Evolutionary conservation across 1,140 invertebrate species (phyloP).

Genomic region (Meloidogyne hapla): DNA sequence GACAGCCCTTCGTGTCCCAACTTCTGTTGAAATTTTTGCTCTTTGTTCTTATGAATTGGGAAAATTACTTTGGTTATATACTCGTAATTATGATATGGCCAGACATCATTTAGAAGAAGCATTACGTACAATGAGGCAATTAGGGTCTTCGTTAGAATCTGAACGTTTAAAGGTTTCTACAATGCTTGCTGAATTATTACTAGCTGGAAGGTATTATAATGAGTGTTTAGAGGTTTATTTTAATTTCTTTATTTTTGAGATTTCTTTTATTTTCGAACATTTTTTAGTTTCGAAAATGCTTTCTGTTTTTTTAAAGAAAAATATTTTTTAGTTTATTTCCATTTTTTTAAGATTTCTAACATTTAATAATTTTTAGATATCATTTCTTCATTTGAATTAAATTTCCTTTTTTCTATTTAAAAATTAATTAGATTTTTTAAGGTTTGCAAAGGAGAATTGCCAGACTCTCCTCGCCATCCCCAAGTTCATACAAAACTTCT

Average conservation of each 20-base stretch:
- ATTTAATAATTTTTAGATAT: no score
- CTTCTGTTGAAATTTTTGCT: conserved; percentile 43
- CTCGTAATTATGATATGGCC: conserved; percentile 39
- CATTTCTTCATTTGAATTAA: no score
- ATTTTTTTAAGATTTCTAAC: no score
- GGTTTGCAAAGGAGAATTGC: conserved; percentile 35
- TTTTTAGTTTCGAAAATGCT: neutral
- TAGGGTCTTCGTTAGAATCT: conserved; percentile 33
- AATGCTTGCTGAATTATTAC: conserved; percentile 40
- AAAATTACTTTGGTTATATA: conserved; percentile 49
- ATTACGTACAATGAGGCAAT: conserved; percentile 44
- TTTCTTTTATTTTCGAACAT: neutral
- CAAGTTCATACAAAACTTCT: conserved; percentile 41
- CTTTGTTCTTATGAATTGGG: conserved; percentile 43
- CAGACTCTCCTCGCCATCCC: conserved; percentile 32
- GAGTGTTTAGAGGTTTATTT: conserved; percentile 8
- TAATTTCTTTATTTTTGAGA: neutral
- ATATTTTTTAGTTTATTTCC: no score
- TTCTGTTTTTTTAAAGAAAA: no score
- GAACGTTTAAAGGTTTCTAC: conserved; percentile 37
- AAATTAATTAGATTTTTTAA: conserved; percentile 7
- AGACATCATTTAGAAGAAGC: conserved; percentile 38
- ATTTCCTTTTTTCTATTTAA: neutral
- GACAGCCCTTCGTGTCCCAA: conserved; percentile 50
- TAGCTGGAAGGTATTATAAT: conserved; percentile 38